Base-by-base conservation (phyloP, 1,140 invertebrate species). In the Bombus confusus region DNA sequence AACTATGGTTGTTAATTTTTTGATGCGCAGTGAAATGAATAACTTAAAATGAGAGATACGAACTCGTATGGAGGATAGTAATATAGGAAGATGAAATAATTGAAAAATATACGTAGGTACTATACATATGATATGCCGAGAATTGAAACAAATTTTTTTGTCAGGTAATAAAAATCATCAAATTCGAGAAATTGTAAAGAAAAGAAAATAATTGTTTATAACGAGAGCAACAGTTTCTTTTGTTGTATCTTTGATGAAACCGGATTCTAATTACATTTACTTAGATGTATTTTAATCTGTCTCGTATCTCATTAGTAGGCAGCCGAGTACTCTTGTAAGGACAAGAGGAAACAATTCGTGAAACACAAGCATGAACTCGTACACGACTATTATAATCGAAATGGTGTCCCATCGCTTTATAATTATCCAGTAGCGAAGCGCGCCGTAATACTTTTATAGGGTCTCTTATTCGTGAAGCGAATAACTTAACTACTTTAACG, bases 391-490 rank as follows among this genome's bases (percentile, higher is more conserved):
- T 89, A 74, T 89, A 81, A 59, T 31, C 64, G 69, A 87, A 75
- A 84, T 69, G 57, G 57, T 80, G 52, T 68, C 47, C 59, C 41
- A 69, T 52, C 22, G 66, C 34, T 69, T 74, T 79, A 57, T 87
- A 87, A 90, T 87, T 90, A 79, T 74, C 47, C 47, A 41, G 62
- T 52, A 39, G 64, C 47, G 68, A 87, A 87, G 43, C 41, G 74
- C 69, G 66, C 72, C 66, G 64, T 90, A 87, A 86, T 34, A 81
- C 75, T 84, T 90, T 90, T 90, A 90, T 83, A 76, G 83, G 47
- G 71, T 64, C 78, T 64, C 82, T 57, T 57, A 82, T 79, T 88
- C 83, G 89, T 87, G 86, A 80, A 90, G 86, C 75, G 88, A 90
- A 90, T 90, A 90, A 90, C 68, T 91, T 86, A 86, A 84, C 73